Evolutionary conservation across 1,140 invertebrate genomes (phyloP), one percentile per base, ranked within the genome.

Genomic region (Diabrotica undecimpunctata): DNA sequence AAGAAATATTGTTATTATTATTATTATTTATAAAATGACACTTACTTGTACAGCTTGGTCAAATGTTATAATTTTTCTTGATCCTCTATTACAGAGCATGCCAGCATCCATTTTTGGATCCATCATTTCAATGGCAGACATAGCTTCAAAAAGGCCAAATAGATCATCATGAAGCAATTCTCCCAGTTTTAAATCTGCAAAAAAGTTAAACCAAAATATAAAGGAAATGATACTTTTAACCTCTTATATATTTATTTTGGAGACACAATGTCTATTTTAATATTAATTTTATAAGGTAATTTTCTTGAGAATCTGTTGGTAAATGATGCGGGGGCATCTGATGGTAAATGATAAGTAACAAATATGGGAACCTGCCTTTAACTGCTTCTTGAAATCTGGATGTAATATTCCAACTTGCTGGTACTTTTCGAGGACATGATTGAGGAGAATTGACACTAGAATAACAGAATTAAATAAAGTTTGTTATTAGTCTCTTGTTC

Each of bases 41-140:
- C 71, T 78, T 80, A 93, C 91, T 75, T 89, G 85, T 14, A 96
- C 86, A 65, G 93, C 90, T 74, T 95, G 89, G 71, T 92, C 87
- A 77, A 98, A 95, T 61, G 88, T 95, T 12, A 94, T 85, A 41
- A 94, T 88, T 78, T 93, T 88, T 73, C 91, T 88, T 69, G 88
- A 88, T 9, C 89, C 89, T 75, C 92, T 84, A 80, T 98, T 97
- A 77, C 95, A 97, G 69, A 95, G 79, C 95, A 99, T 98, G 14
- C 96, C 96, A 52, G 95, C 95, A 85, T 99, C 97, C 97, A 99
- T 99, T 85, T 99, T 99, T 0, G 96, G 95, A 81, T 99, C 96
- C 96, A 98, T 98, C 93, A 99, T 97, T 81, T 98, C 97, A 76
- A 99, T 98, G 0, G 97, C 97, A 8, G 95, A 97, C 97, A 99